Evolutionary conservation across 1,140 invertebrate species (phyloP).

Genomic region (Penaeus japonicus): DNA sequence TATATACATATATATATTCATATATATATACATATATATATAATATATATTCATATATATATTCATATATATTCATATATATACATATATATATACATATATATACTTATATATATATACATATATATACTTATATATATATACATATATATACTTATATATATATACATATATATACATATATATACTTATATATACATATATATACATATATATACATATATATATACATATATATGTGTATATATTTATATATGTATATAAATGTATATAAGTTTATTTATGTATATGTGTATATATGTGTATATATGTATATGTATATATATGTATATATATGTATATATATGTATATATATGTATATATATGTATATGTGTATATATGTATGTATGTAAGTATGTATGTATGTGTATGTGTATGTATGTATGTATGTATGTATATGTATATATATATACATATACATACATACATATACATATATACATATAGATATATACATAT

Average conservation of each 20-base stretch:
- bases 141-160: conserved; percentile 15
- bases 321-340: neutral
- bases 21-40: conserved; percentile 20
- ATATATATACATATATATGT: conserved; percentile 18
- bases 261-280: conserved; percentile 11
- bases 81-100: conserved; percentile 22
- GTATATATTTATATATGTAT: conserved; percentile 8
- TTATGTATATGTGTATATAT: neutral
- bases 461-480: neutral
- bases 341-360: neutral
- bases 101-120: conserved; percentile 19
- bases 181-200: conserved; percentile 19
- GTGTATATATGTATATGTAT: conserved; percentile 13
- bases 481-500: neutral
- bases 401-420: no score
- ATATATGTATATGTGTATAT: neutral
- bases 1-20: conserved; percentile 14
- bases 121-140: conserved; percentile 21
- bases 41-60: neutral
- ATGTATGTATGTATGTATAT: no score
- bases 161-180: conserved; percentile 22
- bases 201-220: conserved; percentile 13
- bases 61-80: neutral
- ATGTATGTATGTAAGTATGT: no score
- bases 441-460: neutral